Evolutionary conservation across 2,888 invertebrate genomes (phyloP).

Genomic region (Leptinotarsa peninsularis): DNA sequence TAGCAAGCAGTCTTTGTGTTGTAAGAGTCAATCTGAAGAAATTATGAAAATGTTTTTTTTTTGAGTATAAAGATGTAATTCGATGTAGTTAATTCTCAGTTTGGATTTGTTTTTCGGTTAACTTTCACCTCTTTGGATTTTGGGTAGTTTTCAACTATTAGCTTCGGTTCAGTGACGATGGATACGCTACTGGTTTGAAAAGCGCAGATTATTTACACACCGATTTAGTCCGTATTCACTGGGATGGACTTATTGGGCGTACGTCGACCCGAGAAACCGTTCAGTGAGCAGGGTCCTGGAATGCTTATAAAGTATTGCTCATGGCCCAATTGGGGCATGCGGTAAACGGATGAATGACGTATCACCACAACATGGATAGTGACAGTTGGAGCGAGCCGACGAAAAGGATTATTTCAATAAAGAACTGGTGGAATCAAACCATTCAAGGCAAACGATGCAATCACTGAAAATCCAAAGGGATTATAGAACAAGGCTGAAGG

Average conservation of each 20-base stretch:
- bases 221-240: constrained; percentile 31
- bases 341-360: not conserved
- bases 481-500: too few species aligned
- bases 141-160: too few species aligned
- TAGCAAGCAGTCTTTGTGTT: too few species aligned
- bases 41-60: too few species aligned
- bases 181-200: not conserved
- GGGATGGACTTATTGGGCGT: constrained; percentile 43
- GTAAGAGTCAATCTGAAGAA: too few species aligned
- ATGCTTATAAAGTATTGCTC: constrained; percentile 6
- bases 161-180: not conserved
- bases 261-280: constrained; percentile 60
- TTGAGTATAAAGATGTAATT: too few species aligned
- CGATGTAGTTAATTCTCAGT: too few species aligned
- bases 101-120: too few species aligned
- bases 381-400: not conserved
- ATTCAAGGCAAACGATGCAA: too few species aligned
- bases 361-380: not conserved
- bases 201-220: constrained; percentile 32
- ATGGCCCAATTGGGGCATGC: constrained; percentile 13
- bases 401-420: not conserved
- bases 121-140: too few species aligned
- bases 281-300: constrained; percentile 34
- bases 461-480: too few species aligned
- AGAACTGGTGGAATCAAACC: too few species aligned